Percentiles rank a stretch among this genome's conserved stretches.
These are phyloP conservation scores for Monomorium pharaonis DNA, from an alignment of 1,140 invertebrate genomes.

Conservation along the genomic window DNA sequence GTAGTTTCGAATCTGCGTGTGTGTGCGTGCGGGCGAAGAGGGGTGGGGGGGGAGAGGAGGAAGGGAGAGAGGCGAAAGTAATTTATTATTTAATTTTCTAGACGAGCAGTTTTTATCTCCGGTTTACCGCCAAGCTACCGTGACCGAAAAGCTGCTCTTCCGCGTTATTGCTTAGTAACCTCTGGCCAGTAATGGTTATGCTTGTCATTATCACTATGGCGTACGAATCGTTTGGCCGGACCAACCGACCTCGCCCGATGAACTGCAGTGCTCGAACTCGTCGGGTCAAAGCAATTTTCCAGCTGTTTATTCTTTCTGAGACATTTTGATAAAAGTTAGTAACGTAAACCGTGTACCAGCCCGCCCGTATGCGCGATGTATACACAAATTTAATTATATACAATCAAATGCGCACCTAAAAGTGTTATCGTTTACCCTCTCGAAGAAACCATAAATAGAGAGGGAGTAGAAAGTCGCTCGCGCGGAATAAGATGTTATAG, in stretches of 20 bases:
- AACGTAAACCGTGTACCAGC: not conserved
- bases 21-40: not conserved
- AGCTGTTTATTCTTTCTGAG: constrained; percentile 2
- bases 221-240: constrained; percentile 69
- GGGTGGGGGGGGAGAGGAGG: not conserved
- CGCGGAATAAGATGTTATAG: constrained; percentile 56
- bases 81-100: constrained; percentile 81
- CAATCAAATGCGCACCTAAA: not conserved
- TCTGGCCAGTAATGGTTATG: constrained; percentile 79
- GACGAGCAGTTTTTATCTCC: constrained; percentile 78
- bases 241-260: constrained; percentile 56
- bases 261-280: constrained; percentile 70
- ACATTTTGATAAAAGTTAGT: constrained; percentile 2
- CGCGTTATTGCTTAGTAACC: constrained; percentile 77
- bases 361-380: too few relatives aligned
- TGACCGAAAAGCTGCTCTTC: constrained; percentile 71
- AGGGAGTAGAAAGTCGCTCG: constrained; percentile 54
- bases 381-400: not conserved
- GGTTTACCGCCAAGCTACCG: constrained; percentile 49
- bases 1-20: constrained; percentile 19
- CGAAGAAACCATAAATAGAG: constrained; percentile 54
- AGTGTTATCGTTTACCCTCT: constrained; percentile 37
- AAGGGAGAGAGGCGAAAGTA: constrained; percentile 11
- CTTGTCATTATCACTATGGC: constrained; percentile 82
- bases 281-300: constrained; percentile 50